phyloP scores from a whole-genome alignment of 2,113 vertebrate species.

The Malurus elegans region DNA sequence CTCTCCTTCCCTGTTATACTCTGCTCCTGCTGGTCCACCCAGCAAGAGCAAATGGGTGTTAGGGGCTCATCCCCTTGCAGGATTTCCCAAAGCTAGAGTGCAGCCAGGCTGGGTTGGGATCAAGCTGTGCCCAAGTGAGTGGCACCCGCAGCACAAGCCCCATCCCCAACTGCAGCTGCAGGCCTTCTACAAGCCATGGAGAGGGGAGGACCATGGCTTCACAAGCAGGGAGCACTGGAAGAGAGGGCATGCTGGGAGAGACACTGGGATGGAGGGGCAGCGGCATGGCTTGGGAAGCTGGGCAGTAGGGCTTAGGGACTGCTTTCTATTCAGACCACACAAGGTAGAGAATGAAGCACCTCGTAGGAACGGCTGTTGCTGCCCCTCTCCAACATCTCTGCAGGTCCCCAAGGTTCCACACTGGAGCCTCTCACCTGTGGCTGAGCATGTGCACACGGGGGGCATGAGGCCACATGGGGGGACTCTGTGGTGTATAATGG shows the following conservation, averaged over 20 bases:
- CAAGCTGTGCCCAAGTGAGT: not conserved
- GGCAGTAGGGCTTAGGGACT: not conserved
- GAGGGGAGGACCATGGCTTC: not conserved
- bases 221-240: not conserved
- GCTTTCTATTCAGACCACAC: not conserved
- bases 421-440: not conserved
- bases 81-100: not conserved
- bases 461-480: accelerated
- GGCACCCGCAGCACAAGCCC: not conserved
- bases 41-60: not conserved
- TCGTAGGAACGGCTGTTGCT: not conserved
- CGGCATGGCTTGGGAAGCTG: not conserved
- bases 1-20: not conserved
- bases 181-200: not conserved
- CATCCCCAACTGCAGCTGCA: not conserved
- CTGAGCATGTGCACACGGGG: not conserved
- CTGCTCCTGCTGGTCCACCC: not conserved
- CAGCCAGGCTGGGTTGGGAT: not conserved
- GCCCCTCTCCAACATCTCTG: not conserved
- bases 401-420: not conserved
- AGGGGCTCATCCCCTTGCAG: not conserved
- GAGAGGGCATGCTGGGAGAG: accelerated
- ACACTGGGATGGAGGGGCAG: not conserved
- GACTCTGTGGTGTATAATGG: accelerated
- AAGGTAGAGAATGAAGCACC: not conserved